Evolutionary conservation across 2,888 invertebrate genomes (phyloP), one percentile per base, ranked within the genome.

Genomic region (Thumatha senex): DNA sequence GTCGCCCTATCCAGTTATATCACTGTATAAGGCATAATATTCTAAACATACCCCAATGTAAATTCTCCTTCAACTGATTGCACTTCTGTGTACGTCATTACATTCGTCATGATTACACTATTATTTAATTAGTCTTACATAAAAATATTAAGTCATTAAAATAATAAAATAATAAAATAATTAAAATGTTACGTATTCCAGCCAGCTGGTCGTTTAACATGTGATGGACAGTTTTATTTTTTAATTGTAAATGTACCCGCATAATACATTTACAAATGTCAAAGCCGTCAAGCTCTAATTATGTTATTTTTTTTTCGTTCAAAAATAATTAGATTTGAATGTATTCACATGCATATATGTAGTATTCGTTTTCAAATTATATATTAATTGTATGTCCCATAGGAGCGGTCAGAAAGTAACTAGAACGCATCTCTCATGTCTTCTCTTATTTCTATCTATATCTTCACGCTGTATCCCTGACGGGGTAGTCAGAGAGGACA

Each of bases 41-140:
- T 24, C 2, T 38, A 42, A 12, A 46, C 67, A 65, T 76, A 89
- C 89, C 86, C 76, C 48, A 86, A 49, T 12, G 74, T 82, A 10
- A 80, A 51, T 29, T 75, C 73, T 61, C 74, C 69, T 71, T 87
- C 84, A 9, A 86, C 58, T 0, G 76, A 78, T 58, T 85, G 81
- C 34, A 86, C 63, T 60, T 77, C 70, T 56, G 59, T 70, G 49
- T 66, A 60, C 30, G 67, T 72, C 35, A 76, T 18, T 50, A 71
- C 40, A 48, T 75, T 72, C 52, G 65, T 67, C 82, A 82, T 80
- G 40, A 46, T 70, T 50, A 47, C 24, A 54, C 2, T 4, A 43
- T 44, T 52, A 60, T 53, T 40, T 50, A 52, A 46, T 56, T 46
- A 60, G 54, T 38, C 11, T 55, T 35, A 24, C 55, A 36, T 10